A percentile compares a stretch with the other conserved stretches of the same genome.
Conservation (phyloP, 2,113 vertebrate genomes). For the Eolophus roseicapilla region DNA sequence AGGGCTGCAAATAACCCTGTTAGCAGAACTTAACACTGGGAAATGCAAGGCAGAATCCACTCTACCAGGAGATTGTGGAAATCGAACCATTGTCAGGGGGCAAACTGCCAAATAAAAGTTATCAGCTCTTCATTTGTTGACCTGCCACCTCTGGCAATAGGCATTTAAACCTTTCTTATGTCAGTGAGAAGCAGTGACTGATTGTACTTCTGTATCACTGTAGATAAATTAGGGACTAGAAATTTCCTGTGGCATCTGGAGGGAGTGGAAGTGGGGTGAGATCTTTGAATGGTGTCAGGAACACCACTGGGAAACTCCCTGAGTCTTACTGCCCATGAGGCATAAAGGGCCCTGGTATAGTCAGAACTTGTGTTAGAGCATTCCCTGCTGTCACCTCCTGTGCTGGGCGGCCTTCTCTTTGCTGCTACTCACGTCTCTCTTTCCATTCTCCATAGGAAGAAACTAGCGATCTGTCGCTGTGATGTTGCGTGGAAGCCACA, state of each 20-base stretch:
- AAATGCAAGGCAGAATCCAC: neutral
- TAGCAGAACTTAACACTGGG: neutral
- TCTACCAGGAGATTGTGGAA: neutral
- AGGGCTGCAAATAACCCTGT: neutral
- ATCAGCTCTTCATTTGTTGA: neutral
- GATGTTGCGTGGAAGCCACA: slow-evolving; percentile 36
- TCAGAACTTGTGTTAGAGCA: neutral
- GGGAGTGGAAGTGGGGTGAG: neutral
- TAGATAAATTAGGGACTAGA: neutral
- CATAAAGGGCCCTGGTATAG: neutral
- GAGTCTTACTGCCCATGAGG: neutral
- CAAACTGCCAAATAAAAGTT: neutral
- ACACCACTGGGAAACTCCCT: neutral
- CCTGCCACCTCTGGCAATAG: neutral
- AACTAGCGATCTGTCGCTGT: slow-evolving; percentile 50
- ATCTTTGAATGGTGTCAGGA: neutral
- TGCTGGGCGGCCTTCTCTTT: neutral
- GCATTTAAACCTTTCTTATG: neutral
- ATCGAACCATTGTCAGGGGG: neutral
- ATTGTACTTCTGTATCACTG: neutral
- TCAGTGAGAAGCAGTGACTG: neutral
- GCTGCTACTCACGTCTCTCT: slow-evolving; percentile 47
- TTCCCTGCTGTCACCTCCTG: neutral
- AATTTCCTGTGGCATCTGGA: neutral
- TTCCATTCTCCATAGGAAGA: slow-evolving; percentile 54